Evolutionary conservation across 92 coral and sea anemone species (phyloP).

Genomic region (Meandrina meandrites): DNA sequence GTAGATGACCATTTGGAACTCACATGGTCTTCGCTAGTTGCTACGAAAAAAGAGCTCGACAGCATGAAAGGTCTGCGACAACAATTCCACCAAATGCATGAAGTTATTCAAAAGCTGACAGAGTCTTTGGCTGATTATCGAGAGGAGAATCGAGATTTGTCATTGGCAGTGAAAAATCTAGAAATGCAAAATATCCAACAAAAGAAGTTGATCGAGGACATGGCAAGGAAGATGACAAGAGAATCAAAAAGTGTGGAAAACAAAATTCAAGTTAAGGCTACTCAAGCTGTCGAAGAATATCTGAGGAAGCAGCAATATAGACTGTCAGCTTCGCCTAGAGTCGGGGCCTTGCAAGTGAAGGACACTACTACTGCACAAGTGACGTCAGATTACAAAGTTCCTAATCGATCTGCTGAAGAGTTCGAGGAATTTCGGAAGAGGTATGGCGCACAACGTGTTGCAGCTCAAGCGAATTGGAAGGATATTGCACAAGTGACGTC

Average conservation of each 20-base stretch:
- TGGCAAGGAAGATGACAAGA: not conserved
- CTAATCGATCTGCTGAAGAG: no score
- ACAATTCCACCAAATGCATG: not conserved
- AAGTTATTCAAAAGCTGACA: not conserved
- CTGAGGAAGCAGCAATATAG: no score
- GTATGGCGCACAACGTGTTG: no score
- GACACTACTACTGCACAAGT: no score
- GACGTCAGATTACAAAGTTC: no score
- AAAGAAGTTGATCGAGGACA: not conserved
- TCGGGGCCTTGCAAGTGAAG: no score
- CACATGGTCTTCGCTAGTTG: constrained; percentile 9
- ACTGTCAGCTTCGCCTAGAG: no score
- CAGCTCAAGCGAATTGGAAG: no score
- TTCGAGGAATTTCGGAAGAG: no score
- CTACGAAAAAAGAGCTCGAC: constrained; percentile 2
- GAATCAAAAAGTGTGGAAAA: not conserved
- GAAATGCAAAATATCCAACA: not conserved
- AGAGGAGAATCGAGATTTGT: constrained; percentile 10
- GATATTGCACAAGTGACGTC: no score
- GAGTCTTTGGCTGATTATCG: constrained; percentile 1
- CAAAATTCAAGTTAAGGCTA: not conserved
- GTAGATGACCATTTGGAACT: constrained; percentile 31
- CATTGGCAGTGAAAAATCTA: not conserved
- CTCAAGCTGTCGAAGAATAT: not conserved
- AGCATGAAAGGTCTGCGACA: constrained; percentile 19